These are phyloP conservation scores for Chionomys nivalis DNA, from an alignment of 2,113 vertebrate genomes.

Conservation along the genomic window DNA sequence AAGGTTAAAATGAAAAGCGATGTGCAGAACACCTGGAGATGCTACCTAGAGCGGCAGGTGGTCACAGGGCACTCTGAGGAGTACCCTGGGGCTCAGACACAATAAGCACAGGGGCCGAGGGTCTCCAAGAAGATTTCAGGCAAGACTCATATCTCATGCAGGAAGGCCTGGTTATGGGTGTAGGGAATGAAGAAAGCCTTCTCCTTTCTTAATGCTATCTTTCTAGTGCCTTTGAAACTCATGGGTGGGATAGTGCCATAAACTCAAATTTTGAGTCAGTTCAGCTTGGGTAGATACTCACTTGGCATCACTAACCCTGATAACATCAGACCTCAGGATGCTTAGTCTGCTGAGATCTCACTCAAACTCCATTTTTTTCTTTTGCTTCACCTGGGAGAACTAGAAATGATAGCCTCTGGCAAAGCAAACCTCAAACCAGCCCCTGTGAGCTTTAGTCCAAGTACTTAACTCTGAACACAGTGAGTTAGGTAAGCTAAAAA, in stretches of 20 bases:
- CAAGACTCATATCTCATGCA: neutral
- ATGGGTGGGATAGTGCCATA: neutral
- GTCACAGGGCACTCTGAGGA: neutral
- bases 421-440: neutral
- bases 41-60: neutral
- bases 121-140: neutral
- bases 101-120: fast-evolving
- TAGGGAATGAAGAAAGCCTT: neutral
- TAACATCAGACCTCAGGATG: neutral
- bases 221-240: neutral
- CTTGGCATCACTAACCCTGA: neutral
- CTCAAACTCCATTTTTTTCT: neutral
- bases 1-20: constrained; percentile 77
- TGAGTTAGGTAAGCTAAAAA: fast-evolving
- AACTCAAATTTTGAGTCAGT: neutral
- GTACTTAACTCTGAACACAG: neutral
- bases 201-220: constrained; percentile 3
- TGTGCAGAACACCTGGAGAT: neutral
- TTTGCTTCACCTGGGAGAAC: neutral
- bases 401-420: neutral
- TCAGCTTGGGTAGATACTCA: neutral
- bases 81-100: neutral
- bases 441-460: neutral
- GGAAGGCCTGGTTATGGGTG: neutral
- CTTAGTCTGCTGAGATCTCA: neutral